Evolutionary conservation across 2,888 invertebrate species (phyloP), one percentile per base, ranked within the genome.

Genomic region (Opisthograptis luteolata): DNA sequence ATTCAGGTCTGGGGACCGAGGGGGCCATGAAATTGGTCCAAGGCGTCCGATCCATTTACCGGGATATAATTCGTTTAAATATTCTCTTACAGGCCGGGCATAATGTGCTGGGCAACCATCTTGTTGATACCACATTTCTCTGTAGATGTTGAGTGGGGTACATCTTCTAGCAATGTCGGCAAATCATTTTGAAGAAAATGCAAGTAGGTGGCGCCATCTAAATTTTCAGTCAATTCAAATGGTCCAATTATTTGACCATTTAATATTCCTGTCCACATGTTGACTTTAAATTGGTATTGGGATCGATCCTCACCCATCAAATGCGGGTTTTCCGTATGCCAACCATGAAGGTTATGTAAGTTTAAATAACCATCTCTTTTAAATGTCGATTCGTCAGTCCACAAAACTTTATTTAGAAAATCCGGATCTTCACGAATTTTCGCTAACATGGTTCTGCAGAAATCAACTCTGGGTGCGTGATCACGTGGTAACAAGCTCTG

Each of bases 81-180:
- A 12, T 8, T 36, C 25, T 5, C 36, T 14, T 1, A 36, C 36
- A 1, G 1, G 5, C 6, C 36, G 15, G 3, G 25, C 25, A 7
- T 9, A 36, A 15, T 24, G 36, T 2, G 36, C 14, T 0, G 37
- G 27, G 37, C 37, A 39, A 12, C 37, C 37, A 12, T 39, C 27
- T 7, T 39, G 15, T 17, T 39, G 37, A 10, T 27, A 5, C 27
- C 37, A 27, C 27, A 39, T 25, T 2, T 1, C 12, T 8, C 14
- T 17, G 2, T 20, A n/a, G n/a, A n/a, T 24, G 7, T 15, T 24
- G 20, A 9, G 4, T 25, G 9, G 2, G 36, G 14, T 8, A 24
- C 15, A n/a, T 36, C 14, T 15, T 36, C 14, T 6, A 36, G 6
- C 4, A 22, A 13, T 1, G 2, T 35, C 7, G 20, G 35, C 7